Base-by-base conservation (phyloP, 2,888 invertebrate genomes). In the Odontomyia ornata region DNA sequence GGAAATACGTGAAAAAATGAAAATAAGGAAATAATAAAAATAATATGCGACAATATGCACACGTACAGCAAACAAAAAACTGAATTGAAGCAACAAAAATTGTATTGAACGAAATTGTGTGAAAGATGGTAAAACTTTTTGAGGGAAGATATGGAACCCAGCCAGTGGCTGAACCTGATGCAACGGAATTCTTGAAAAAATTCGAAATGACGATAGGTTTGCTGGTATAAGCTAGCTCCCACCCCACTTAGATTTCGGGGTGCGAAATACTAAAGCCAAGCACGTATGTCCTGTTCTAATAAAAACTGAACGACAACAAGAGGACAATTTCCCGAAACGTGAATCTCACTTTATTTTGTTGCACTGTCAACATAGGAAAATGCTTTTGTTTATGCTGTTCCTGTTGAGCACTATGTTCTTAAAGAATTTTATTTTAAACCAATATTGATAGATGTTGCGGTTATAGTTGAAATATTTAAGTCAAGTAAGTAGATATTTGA, bases 251-350 rank as follows among this genome's bases (percentile, higher is more conserved):
- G 52, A 67, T 43, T 36, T 67, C 1, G 64, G 23, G 23, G 11
- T 36, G 21, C 21, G 67, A 13, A 9, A 36, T 21, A 13, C 18
- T 30, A 76, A 77, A 80, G 64, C 75, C 27, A 77, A 77, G 75
- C 79, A 79, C 80, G 80, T 80, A 77, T 77, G 62, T 77, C 76
- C 56, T 78, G 77, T 52, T 71, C 47, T 57, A 73, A 79, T 77
- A 79, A 77, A 78, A 79, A 76, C 69, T 65, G 75, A 78, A 78
- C 76, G 75, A 60, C 78, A 79, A 78, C 79, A 77, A 76, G 79
- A 78, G 79, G 75, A 77, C 77, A 78, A 79, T 79, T 79, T 79
- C 78, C 71, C n/a, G 76, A 79, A 65, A 79, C 77, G 78, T 79
- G 78, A 78, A 77, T 30, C 75, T 72, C 62, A 30, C 21, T 73